Conservation (phyloP, 2,888 invertebrate genomes). For the Oscheius sp. region DNA sequence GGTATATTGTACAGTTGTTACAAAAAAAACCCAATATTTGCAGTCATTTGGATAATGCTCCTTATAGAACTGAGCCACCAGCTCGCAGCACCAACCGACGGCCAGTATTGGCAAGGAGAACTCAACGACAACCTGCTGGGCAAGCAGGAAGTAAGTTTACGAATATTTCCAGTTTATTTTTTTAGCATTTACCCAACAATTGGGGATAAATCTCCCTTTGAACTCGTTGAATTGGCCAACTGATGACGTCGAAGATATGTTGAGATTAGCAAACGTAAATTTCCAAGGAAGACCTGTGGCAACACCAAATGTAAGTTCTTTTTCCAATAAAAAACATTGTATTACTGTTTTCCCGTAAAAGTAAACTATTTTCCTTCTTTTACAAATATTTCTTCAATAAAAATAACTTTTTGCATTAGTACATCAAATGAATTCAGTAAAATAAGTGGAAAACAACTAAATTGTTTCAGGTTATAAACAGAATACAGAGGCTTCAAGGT, state of each 20-base stretch:
- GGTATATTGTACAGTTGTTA: slow-evolving; percentile 21
- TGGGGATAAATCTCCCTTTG: slow-evolving; percentile 20
- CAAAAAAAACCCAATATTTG: background rate
- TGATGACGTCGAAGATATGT: slow-evolving; percentile 39
- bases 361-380: background rate
- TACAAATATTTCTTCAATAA: background rate
- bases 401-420: background rate
- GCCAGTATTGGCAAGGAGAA: slow-evolving; percentile 49
- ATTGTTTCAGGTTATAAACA: slow-evolving; percentile 15
- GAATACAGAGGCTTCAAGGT: slow-evolving; percentile 26
- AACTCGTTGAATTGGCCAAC: slow-evolving; percentile 28
- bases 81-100: slow-evolving; percentile 36
- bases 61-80: slow-evolving; percentile 37
- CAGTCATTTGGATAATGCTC: slow-evolving; percentile 25
- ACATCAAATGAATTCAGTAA: no score
- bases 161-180: background rate
- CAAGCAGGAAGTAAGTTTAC: slow-evolving; percentile 35
- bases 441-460: background rate
- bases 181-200: slow-evolving; percentile 26
- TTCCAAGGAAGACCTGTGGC: background rate
- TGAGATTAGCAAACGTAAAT: slow-evolving; percentile 20
- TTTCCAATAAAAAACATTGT: no score
- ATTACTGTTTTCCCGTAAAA: no score
- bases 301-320: slow-evolving; percentile 6
- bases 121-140: slow-evolving; percentile 35